Percentiles rank a stretch among this genome's conserved stretches.
Evolutionary conservation across 2,888 invertebrate genomes (phyloP).

Genomic region (Oscheius sp.): DNA sequence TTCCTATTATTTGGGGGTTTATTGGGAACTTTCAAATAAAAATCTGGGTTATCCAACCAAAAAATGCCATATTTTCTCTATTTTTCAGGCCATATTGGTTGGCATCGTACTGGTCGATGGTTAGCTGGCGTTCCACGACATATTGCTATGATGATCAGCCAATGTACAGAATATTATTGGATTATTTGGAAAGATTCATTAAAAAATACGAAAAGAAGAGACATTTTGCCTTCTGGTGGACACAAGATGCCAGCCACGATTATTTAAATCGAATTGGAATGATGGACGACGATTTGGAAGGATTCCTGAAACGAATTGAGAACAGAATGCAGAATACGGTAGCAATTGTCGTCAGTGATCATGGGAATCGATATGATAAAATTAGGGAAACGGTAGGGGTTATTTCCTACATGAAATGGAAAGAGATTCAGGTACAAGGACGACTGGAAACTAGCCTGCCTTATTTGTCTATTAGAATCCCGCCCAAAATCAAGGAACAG

Average conservation of each 20-base stretch:
- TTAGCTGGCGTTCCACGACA: slow-evolving; percentile 47
- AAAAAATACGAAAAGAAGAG: slow-evolving; percentile 47
- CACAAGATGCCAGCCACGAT: slow-evolving; percentile 64
- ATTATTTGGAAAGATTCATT: slow-evolving; percentile 56
- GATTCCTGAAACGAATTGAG: slow-evolving; percentile 49
- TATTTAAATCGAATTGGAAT: slow-evolving; percentile 51
- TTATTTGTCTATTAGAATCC: slow-evolving; percentile 73
- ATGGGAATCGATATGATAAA: slow-evolving; percentile 75
- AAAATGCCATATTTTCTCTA: no score
- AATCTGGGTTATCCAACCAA: no score
- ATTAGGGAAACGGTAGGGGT: slow-evolving; percentile 72
- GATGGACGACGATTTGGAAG: slow-evolving; percentile 53
- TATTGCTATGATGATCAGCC: slow-evolving; percentile 59
- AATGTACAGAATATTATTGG: slow-evolving; percentile 51
- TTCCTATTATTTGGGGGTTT: no score
- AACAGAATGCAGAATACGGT: slow-evolving; percentile 53
- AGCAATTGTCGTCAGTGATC: slow-evolving; percentile 73
- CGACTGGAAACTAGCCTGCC: slow-evolving; percentile 75
- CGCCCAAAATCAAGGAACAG: slow-evolving; percentile 67
- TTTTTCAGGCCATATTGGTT: slow-evolving; percentile 61
- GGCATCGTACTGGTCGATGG: slow-evolving; percentile 53
- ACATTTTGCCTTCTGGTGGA: slow-evolving; percentile 64
- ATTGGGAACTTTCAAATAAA: no score
- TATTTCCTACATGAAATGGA: no score
- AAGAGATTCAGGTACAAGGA: slow-evolving; percentile 68